Evolutionary conservation across 2,888 invertebrate species (phyloP), one percentile per base, ranked within the genome.

Genomic region (Parnassius mnemosyne): DNA sequence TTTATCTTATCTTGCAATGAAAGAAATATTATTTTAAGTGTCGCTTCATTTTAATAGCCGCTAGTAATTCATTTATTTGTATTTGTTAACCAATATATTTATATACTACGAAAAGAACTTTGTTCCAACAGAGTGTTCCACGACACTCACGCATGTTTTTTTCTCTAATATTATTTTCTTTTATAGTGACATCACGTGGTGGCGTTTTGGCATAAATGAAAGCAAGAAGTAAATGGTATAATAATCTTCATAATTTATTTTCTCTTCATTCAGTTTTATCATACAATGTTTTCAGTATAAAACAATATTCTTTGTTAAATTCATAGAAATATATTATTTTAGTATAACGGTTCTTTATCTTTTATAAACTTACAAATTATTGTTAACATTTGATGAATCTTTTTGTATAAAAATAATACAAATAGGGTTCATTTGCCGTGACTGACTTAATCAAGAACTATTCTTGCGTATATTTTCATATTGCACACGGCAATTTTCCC

Each of bases 251-350:
- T 90, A 89, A 86, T 91, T 90, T 90, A 91, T 89, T 90, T 83
- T 83, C 79, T 86, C 83, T 80, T 78, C 78, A 71, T 78, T 79
- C 78, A 77, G 79, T 82, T 83, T 84, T 72, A 81, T 87, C 77
- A 88, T 90, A 90, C 89, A 90, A 87, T 85, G 88, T 86, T 85
- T 86, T 85, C 85, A 84, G 87, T 91, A 91, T 87, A 91, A 91
- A 91, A 91, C 89, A 89, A 90, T 91, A 89, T 87, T 87, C 87
- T 90, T 89, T 90, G 89, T 91, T 90, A 91, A 87, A 89, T 86
- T 88, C 80, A 89, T 91, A 90, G 89, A 90, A 90, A 91, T 91
- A 90, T 90, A 91, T 90, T 90, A 90, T 83, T 84, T 89, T 89
- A 89, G 84, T 89, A 90, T 89, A 89, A 89, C 88, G 87, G 89